Evolutionary conservation across 2,113 vertebrate species (phyloP).

Genomic region (Oreochromis spilurus): DNA sequence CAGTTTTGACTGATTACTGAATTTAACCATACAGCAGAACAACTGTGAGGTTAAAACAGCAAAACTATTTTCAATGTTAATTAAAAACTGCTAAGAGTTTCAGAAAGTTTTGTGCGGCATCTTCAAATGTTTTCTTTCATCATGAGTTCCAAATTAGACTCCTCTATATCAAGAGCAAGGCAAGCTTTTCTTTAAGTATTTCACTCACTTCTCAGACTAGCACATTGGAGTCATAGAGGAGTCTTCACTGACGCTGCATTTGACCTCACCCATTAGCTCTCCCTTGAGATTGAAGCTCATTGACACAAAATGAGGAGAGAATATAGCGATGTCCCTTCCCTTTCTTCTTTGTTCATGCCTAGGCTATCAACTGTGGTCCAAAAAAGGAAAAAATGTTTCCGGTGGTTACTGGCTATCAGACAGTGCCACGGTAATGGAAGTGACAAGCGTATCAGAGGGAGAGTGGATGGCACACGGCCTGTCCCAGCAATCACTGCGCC

Average conservation of each 20-base stretch:
- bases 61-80: neutral
- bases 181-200: neutral
- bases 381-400: neutral
- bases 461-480: slow-evolving; percentile 19
- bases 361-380: neutral
- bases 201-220: neutral
- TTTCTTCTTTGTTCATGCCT: slow-evolving; percentile 3
- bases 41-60: neutral
- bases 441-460: slow-evolving; percentile 63
- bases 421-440: slow-evolving; percentile 49
- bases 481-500: slow-evolving; percentile 33
- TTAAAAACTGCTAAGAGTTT: neutral
- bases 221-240: slow-evolving; percentile 37
- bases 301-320: slow-evolving; percentile 37
- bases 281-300: slow-evolving; percentile 31
- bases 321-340: neutral
- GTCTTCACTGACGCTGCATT: slow-evolving; percentile 11
- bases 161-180: neutral
- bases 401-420: slow-evolving; percentile 42
- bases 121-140: neutral
- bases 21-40: neutral
- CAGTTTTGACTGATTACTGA: neutral
- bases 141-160: neutral
- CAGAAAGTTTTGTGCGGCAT: neutral
- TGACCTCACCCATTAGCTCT: slow-evolving; percentile 19